phyloP scores from a whole-genome alignment of 2,888 invertebrate species.

The Gibbula magus region DNA sequence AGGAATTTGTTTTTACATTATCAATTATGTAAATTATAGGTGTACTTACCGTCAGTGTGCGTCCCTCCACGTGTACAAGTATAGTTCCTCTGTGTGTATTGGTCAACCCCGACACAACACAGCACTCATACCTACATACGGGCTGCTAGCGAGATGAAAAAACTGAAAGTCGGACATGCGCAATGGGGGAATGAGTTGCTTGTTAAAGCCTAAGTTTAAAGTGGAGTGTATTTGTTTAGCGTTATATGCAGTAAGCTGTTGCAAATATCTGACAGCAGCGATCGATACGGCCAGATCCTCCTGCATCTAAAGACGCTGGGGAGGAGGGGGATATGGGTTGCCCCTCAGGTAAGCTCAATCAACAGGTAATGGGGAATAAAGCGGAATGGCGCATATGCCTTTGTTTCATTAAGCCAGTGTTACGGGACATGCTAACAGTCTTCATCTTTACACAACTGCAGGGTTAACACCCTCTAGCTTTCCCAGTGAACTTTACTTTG shows the following conservation, averaged over 20 bases:
- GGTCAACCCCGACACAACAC: neutral
- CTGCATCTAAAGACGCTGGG: slow-evolving; percentile 16
- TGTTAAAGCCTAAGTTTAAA: slow-evolving; percentile 14
- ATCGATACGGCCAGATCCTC: neutral
- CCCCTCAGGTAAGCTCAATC: neutral
- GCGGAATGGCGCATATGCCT: neutral
- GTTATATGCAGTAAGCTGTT: slow-evolving; percentile 12
- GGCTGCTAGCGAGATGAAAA: neutral
- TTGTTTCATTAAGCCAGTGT: slow-evolving; percentile 4
- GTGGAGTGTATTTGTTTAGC: slow-evolving; percentile 2
- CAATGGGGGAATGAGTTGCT: neutral
- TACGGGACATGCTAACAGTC: neutral
- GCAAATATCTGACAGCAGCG: neutral
- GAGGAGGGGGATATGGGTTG: neutral
- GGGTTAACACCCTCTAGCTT: neutral
- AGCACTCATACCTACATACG: neutral
- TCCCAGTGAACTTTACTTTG: neutral
- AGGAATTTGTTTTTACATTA: no score
- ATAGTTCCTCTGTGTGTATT: no score
- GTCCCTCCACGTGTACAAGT: no score
- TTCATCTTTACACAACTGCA: neutral
- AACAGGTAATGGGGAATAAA: neutral
- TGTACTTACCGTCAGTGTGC: no score
- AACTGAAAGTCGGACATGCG: neutral
- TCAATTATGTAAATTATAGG: no score